Base-by-base conservation (phyloP, 2,888 invertebrate species). In the Parelbella ahira region DNA sequence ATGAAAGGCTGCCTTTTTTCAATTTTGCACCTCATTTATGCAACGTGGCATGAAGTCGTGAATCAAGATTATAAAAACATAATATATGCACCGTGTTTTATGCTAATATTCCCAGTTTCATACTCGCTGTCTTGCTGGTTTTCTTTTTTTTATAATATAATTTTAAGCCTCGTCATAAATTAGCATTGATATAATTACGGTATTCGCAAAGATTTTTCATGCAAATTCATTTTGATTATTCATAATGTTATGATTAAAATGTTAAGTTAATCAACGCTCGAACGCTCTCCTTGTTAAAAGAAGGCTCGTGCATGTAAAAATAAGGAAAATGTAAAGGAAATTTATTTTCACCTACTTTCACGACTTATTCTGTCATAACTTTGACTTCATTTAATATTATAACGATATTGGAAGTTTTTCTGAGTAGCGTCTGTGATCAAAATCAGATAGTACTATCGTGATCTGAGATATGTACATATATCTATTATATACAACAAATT, bases 41-140 rank as follows among this genome's bases (percentile, higher is more conserved):
- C 34, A 42, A 28, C 23, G 28, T 42, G 46, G 46, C 48, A 53
- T 53, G 44, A 51, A 49, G 34, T 34, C 51, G 47, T 49, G 43
- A 49, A 53, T 51, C 51, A 49, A 34, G 48, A 51, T 53, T 51
- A 51, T 49, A 51, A 47, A 46, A 53, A 53, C 50, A 51, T 51
- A 47, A 51, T 53, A 47, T 46, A 53, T 53, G 47, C 47, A 29
- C 37, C 44, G 45, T 53, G 52, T 53, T 50, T 52, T 49, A 53
- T 53, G 52, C 52, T 45, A 50, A 53, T 53, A 44, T 36, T 25
- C 45, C n/a, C 39, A 30, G 45, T 37, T 49, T 39, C 44, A 45
- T 51, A 46, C 43, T 45, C 37, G 45, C 28, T 34, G 42, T 34
- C 34, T 12, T 11, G 34, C 15, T 21, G 12, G 28, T 21, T 42